Conservation (phyloP, 2,113 vertebrate genomes). For the Tyto alba region DNA sequence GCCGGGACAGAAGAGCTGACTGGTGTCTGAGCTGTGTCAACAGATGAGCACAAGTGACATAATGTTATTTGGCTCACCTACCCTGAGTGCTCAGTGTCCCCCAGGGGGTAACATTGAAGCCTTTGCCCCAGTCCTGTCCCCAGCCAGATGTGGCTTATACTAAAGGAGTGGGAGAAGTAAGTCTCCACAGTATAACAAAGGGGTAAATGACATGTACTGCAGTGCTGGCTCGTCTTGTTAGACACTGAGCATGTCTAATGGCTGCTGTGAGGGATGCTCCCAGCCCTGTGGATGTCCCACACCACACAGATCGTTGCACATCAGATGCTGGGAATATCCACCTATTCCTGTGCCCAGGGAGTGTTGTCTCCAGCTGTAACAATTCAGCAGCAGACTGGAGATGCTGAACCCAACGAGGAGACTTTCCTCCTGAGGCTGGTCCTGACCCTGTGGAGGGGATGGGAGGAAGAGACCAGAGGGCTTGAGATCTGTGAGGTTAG, state of each 20-base stretch:
- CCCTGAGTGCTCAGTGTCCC: background rate
- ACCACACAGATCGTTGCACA: background rate
- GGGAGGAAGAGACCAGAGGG: background rate
- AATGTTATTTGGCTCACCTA: background rate
- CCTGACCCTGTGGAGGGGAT: background rate
- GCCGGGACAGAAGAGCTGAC: background rate
- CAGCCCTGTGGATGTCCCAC: background rate
- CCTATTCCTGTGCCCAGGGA: background rate
- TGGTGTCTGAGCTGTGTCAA: background rate
- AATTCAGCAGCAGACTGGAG: background rate
- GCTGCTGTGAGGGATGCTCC: background rate
- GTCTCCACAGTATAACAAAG: background rate
- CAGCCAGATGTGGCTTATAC: background rate
- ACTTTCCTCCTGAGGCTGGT: background rate
- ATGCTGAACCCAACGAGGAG: background rate
- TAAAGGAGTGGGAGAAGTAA: background rate
- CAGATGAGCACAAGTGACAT: background rate
- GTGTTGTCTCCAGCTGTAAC: background rate
- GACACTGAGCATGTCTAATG: background rate
- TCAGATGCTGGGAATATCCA: background rate
- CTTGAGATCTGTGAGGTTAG: background rate
- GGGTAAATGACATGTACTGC: background rate
- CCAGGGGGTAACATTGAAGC: rapidly evolving
- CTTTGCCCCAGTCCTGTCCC: background rate
- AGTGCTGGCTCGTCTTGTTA: background rate